These are phyloP conservation scores for Apamea crenata DNA, from an alignment of 2,888 invertebrate genomes.

Conservation along the genomic window DNA sequence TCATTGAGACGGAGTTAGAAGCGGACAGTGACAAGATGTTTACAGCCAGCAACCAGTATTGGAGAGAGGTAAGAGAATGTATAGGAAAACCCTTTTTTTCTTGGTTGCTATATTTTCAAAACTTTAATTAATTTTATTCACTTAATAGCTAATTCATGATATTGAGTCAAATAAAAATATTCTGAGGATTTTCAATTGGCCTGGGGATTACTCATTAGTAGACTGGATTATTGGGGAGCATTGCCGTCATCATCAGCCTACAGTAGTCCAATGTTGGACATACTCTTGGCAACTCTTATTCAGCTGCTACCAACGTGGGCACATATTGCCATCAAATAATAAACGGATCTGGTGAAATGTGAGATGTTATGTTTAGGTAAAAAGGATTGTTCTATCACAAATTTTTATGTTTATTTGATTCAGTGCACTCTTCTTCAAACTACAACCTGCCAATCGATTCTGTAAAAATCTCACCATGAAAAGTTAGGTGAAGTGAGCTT, in stretches of 20 bases:
- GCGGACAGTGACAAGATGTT: slow-evolving; percentile 96
- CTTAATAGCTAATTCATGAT: not conserved
- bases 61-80: slow-evolving; percentile 93
- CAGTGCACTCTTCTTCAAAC: not conserved
- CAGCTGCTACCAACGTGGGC: not conserved
- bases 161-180: not conserved
- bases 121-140: not conserved
- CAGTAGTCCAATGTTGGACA: not conserved
- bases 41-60: slow-evolving; percentile 94
- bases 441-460: too few species aligned
- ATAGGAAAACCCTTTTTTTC: not conserved
- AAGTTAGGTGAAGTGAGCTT: too few species aligned
- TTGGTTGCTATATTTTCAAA: not conserved
- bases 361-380: not conserved
- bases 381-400: not conserved
- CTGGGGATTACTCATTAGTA: not conserved
- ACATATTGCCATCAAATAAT: not conserved
- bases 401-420: slow-evolving; percentile 7
- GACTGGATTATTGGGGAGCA: not conserved
- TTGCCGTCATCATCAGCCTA: not conserved
- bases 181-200: not conserved
- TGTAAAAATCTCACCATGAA: too few species aligned
- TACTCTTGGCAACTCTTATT: not conserved
- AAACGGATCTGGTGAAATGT: not conserved
- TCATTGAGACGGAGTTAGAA: slow-evolving; percentile 97